Evolutionary conservation across 2,113 vertebrate genomes (phyloP).

Genomic region (Morone chrysops): DNA sequence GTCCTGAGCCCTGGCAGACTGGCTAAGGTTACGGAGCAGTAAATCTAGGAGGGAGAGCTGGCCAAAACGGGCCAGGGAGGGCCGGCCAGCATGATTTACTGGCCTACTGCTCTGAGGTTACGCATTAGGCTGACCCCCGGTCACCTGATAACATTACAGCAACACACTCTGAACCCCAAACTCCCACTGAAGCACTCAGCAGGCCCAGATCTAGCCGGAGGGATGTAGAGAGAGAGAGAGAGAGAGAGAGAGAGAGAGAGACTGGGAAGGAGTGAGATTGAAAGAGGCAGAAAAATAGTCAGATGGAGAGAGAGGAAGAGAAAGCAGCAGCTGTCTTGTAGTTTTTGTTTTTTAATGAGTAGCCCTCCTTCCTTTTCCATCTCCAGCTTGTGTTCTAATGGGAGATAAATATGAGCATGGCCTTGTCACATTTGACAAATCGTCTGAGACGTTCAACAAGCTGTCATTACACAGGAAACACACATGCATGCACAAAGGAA

Average conservation of each 20-base stretch:
- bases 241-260: conserved; percentile 30
- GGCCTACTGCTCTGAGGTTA: conserved; percentile 78
- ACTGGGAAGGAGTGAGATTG: conserved; percentile 28
- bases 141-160: conserved; percentile 82
- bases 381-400: conserved; percentile 65
- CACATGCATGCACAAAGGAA: conserved; percentile 67
- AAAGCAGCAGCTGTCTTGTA: conserved; percentile 72
- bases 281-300: conserved; percentile 16
- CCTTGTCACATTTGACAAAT: conserved; percentile 83
- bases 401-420: conserved; percentile 75
- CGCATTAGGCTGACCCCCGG: conserved; percentile 82
- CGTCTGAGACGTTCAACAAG: conserved; percentile 76
- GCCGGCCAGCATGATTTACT: conserved; percentile 82
- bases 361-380: conserved; percentile 59
- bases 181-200: conserved; percentile 80
- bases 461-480: conserved; percentile 75
- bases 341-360: conserved; percentile 70
- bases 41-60: conserved; percentile 82
- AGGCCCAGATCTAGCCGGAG: conserved; percentile 73
- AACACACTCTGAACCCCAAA: conserved; percentile 82
- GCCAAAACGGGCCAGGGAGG: conserved; percentile 79
- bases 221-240: conserved; percentile 47
- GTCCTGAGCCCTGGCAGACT: conserved; percentile 83
- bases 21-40: conserved; percentile 85
- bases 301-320: conserved; percentile 40